Percentiles rank a stretch among this genome's conserved stretches.
These are phyloP conservation scores for Diarsia mendica DNA, from an alignment of 2,888 invertebrate genomes.

Conservation along the genomic window DNA sequence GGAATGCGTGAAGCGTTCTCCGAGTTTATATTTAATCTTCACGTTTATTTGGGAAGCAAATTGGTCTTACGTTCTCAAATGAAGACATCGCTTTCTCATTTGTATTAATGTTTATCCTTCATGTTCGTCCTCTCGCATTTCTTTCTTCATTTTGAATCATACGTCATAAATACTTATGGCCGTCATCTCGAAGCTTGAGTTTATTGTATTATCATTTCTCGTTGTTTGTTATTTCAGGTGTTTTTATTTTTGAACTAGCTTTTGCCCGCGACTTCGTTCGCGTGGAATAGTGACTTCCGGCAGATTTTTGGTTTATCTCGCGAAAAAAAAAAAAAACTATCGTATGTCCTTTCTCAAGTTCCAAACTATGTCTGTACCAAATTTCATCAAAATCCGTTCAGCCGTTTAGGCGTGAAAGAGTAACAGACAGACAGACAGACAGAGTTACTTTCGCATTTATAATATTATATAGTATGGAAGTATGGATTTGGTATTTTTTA, in stretches of 20 bases:
- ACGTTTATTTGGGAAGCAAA: constrained; percentile 65
- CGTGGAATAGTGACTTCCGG: no score
- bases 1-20: constrained; percentile 73
- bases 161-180: constrained; percentile 49
- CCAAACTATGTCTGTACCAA: no score
- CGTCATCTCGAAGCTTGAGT: constrained; percentile 18
- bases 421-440: no score
- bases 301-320: no score
- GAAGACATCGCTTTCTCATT: constrained; percentile 62
- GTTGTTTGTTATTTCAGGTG: constrained; percentile 22
- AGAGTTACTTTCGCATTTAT: no score
- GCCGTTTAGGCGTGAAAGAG: no score
- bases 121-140: constrained; percentile 29
- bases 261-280: no score
- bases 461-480: no score
- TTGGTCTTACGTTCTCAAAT: constrained; percentile 63
- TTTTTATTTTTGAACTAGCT: constrained; percentile 42
- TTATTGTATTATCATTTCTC: constrained; percentile 35
- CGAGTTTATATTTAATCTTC: constrained; percentile 67
- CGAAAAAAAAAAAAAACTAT: no score
- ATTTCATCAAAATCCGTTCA: no score
- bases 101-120: constrained; percentile 56
- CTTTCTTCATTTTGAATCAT: constrained; percentile 48
- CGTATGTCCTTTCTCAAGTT: no score
- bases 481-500: constrained; percentile 9